Base-by-base conservation (phyloP, 2,888 invertebrate species). In the Xylocampa areola region DNA sequence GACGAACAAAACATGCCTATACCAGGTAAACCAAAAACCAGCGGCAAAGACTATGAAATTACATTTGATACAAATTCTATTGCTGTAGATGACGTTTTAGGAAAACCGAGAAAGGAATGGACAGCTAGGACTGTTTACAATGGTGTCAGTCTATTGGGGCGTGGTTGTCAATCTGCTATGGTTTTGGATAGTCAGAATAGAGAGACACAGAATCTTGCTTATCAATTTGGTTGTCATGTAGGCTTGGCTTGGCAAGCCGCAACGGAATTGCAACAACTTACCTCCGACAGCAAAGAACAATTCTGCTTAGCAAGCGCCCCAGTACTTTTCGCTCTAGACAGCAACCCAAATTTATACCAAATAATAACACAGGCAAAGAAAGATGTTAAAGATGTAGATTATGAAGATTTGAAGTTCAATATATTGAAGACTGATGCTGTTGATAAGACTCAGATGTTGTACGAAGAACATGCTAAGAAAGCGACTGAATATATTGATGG, bases 281-380 rank as follows among this genome's bases (percentile, higher is more conserved):
- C 68, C 88, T 96, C 88, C 88, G 96, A 84, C 94, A 97, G 44
- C 95, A 93, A 92, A 70, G 90, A 90, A 5, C 96, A 96, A 64
- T 97, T 97, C 79, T 96, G 96, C 83, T 88, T 98, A 45, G 96
- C 97, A 2, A 96, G 96, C 68, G 97, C 97, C 0, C 98, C 98
- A 0, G 96, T 98, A 0, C 94, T 98, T 54, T 97, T 97, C 63
- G 97, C 98, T 71, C 89, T 98, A 32, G 96, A 97, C 85, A 94
- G 96, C 44, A 96, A 98, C 80, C 96, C 97, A 0, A 94, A 95
- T 13, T 84, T 97, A 40, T 97, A 97, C 70, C 93, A 92, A 30
- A 83, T 91, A 0, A 92, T 94, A 53, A 95, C 96, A 74, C 95
- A 95, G 81, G 96, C 96, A 0, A 92, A 95, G 63, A 95, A 95